A percentile compares a stretch with the other conserved stretches of the same genome.
Conservation (phyloP, 2,888 invertebrate genomes). For the Salticus scenicus region DNA sequence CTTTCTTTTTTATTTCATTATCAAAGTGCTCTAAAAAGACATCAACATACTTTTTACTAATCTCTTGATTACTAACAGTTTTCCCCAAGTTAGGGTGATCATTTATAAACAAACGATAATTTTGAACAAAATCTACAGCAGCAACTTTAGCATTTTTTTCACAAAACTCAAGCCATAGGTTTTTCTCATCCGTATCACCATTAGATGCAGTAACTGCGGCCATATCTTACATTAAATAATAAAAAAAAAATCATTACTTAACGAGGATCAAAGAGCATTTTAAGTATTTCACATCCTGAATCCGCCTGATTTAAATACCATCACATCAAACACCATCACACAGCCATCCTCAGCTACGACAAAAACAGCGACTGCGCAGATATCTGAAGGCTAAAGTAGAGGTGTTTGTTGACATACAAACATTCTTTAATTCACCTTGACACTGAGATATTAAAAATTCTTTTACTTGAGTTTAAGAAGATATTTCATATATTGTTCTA, state of each 20-base stretch:
- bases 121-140: slow-evolving; percentile 67
- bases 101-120: slow-evolving; percentile 67
- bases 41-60: slow-evolving; percentile 62
- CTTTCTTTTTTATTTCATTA: slow-evolving; percentile 62
- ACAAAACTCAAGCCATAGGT: slow-evolving; percentile 68
- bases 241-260: not conserved
- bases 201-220: slow-evolving; percentile 56
- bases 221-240: slow-evolving; percentile 24
- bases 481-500: too few relatives aligned
- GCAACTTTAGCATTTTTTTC: slow-evolving; percentile 69
- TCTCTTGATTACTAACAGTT: slow-evolving; percentile 61
- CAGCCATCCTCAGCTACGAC: slow-evolving; percentile 31
- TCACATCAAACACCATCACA: slow-evolving; percentile 33
- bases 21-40: slow-evolving; percentile 67
- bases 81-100: slow-evolving; percentile 63
- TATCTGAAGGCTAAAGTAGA: not conserved
- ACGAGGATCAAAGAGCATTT: not conserved
- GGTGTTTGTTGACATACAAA: not conserved
- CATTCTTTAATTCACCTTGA: too few relatives aligned
- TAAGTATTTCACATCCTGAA: slow-evolving; percentile 23
- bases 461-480: too few relatives aligned
- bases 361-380: slow-evolving; percentile 57
- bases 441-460: too few relatives aligned
- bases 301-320: slow-evolving; percentile 55
- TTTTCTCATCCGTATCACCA: slow-evolving; percentile 59